phyloP scores from a whole-genome alignment of 2,113 vertebrate species.

The Sarotherodon lohbergeri region DNA sequence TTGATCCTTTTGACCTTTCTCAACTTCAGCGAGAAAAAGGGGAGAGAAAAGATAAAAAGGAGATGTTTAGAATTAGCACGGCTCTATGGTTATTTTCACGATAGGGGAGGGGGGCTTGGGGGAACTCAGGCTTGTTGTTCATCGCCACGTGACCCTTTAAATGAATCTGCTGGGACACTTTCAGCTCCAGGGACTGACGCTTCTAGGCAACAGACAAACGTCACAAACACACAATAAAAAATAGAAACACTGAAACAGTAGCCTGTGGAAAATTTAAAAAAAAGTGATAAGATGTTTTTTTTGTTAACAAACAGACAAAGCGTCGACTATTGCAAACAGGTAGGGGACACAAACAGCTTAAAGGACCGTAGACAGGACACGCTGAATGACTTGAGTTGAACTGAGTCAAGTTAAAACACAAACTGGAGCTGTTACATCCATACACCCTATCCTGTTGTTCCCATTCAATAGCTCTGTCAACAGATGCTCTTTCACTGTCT shows the following conservation, averaged over 20 bases:
- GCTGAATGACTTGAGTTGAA: slow-evolving; percentile 53
- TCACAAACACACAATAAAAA: slow-evolving; percentile 55
- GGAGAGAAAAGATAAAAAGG: slow-evolving; percentile 85
- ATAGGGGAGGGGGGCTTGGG: neutral
- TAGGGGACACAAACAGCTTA: slow-evolving; percentile 50
- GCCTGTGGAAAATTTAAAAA: slow-evolving; percentile 73
- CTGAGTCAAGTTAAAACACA: slow-evolving; percentile 64
- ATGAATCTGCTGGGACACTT: slow-evolving; percentile 48
- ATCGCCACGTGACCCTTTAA: slow-evolving; percentile 44
- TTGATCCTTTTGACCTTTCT: slow-evolving; percentile 87
- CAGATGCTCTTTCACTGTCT: slow-evolving; percentile 66
- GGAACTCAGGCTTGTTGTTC: slow-evolving; percentile 22
- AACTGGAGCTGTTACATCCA: slow-evolving; percentile 56
- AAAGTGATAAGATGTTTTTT: slow-evolving; percentile 60
- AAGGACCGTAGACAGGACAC: slow-evolving; percentile 75
- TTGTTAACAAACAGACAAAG: slow-evolving; percentile 67
- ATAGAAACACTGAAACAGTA: slow-evolving; percentile 70
- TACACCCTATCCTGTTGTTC: slow-evolving; percentile 66
- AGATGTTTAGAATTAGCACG: slow-evolving; percentile 86
- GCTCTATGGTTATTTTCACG: slow-evolving; percentile 38
- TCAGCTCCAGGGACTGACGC: slow-evolving; percentile 41
- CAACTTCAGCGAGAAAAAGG: slow-evolving; percentile 86
- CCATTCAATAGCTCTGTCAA: slow-evolving; percentile 46
- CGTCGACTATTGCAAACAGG: slow-evolving; percentile 35
- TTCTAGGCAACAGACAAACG: slow-evolving; percentile 55